phyloP scores from a whole-genome alignment of 2,797 vertebrate genomes.

The Gouania willdenowi region DNA sequence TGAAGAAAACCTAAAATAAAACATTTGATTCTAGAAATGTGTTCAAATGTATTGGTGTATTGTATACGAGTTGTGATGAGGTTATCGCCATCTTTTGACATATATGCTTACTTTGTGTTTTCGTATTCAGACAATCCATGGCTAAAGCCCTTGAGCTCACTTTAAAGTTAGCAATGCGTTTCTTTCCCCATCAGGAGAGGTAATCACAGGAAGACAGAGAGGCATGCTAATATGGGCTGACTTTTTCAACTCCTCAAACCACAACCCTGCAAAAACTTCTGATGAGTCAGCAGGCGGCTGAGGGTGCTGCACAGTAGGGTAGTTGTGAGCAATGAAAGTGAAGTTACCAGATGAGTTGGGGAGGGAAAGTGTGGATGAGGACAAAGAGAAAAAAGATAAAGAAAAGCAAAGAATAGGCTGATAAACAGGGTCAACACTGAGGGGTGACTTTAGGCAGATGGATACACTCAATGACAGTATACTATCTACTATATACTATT shows the following conservation, averaged over 20 bases:
- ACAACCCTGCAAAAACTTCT: conserved; percentile 1
- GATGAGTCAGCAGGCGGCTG: conserved; percentile 55
- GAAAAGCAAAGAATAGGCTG: conserved; percentile 13
- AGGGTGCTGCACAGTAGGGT: conserved; percentile 6
- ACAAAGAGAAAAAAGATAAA: conserved; percentile 11
- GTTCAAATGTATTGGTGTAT: too few species aligned
- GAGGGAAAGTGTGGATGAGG: conserved; percentile 20
- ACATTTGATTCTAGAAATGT: too few species aligned
- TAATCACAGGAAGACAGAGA: conserved; percentile 40
- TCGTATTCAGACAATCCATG: too few species aligned
- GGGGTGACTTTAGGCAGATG: too few species aligned
- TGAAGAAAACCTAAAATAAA: too few species aligned
- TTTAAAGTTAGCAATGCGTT: conserved; percentile 38
- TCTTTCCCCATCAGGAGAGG: conserved; percentile 40
- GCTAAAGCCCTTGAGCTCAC: conserved; percentile 28
- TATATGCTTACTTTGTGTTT: too few species aligned
- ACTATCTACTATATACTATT: too few species aligned
- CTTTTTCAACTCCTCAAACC: conserved; percentile 8
- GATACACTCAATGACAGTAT: too few species aligned
- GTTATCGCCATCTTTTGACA: too few species aligned
- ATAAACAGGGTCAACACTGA: conserved; percentile 11
- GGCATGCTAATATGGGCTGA: conserved; percentile 28
- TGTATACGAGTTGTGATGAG: too few species aligned
- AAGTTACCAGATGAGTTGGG: conserved; percentile 13
- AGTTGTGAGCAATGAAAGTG: conserved; percentile 42